phyloP scores from a whole-genome alignment of 2,888 invertebrate species.

The Sacculina carcini region DNA sequence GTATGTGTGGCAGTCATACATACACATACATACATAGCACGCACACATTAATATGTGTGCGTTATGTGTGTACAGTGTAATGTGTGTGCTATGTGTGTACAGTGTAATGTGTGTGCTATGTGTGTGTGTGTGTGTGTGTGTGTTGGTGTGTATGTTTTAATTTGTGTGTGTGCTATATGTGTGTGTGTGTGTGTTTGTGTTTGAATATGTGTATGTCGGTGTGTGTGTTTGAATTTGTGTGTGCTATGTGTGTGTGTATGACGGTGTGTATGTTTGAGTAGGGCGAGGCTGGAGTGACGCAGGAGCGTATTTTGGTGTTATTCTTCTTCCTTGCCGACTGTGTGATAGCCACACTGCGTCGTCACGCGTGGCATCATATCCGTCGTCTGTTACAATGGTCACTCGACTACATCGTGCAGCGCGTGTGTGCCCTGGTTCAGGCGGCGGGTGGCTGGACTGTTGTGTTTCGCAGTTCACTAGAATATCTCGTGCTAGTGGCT shows the following conservation, averaged over 20 bases:
- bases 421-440: slow-evolving; percentile 11
- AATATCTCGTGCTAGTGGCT: not conserved
- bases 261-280: not conserved
- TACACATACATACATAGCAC: too few relatives aligned
- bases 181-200: not conserved
- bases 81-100: too few relatives aligned
- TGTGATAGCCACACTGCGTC: slow-evolving; percentile 10
- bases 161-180: not conserved
- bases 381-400: slow-evolving; percentile 10
- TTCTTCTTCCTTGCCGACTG: slow-evolving; percentile 12
- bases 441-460: slow-evolving; percentile 12
- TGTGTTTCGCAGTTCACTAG: not conserved
- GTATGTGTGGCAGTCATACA: too few relatives aligned
- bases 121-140: not conserved
- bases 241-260: not conserved
- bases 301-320: slow-evolving; percentile 11
- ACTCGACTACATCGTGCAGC: slow-evolving; percentile 10
- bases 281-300: slow-evolving; percentile 12
- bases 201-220: not conserved
- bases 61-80: too few relatives aligned
- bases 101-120: too few relatives aligned
- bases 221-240: not conserved
- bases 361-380: slow-evolving; percentile 8
- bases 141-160: not conserved
- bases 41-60: too few relatives aligned